Base-by-base conservation (phyloP, 2,113 vertebrate genomes). In the Spea bombifrons region DNA sequence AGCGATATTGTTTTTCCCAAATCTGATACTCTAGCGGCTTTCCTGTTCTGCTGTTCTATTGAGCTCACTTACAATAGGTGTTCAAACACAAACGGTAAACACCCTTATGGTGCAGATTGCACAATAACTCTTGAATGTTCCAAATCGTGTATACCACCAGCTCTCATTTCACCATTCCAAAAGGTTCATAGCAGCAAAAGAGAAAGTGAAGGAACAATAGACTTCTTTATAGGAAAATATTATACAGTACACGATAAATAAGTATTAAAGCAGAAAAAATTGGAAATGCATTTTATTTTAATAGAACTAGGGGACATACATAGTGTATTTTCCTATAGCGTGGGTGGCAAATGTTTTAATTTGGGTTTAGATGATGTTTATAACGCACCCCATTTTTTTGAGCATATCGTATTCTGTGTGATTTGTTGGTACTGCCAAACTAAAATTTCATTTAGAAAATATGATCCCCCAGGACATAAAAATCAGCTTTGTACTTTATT, bases 1-100 rank as follows among this genome's bases (percentile, higher is more conserved):
- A 50, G 66, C 73, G 77, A 77, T 67, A 92, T 91, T 92, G 90
- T 91, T 86, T 30, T 30, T 83, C 64, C 84, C 83, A 3, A 92
- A 93, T 94, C 88, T 88, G 86, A 87, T 84, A 82, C 63, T 81
- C 83, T 79, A 82, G 75, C 63, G 75, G 64, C 84, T 80, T 92
- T 92, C 93, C 91, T 93, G 90, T 86, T 66, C 81, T 84, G 16
- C 75, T 77, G 74, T 83, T 85, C 80, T 43, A 83, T 81, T 0
- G 52, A 81, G 75, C 4, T 73, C 66, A 4, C 84, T n/a, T 89
- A 84, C 71, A 84, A 85, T 72, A 87, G 86, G 81, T 82, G 82
- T 86, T 84, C 85, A 86, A 82, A 86, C 84, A 84, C 84, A 89
- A 83, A 83, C 82, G 82, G 81, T 90, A 85, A 90, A 86, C 82